phyloP scores from a whole-genome alignment of 2,797 vertebrate genomes.

The Denticeps clupeoides region DNA sequence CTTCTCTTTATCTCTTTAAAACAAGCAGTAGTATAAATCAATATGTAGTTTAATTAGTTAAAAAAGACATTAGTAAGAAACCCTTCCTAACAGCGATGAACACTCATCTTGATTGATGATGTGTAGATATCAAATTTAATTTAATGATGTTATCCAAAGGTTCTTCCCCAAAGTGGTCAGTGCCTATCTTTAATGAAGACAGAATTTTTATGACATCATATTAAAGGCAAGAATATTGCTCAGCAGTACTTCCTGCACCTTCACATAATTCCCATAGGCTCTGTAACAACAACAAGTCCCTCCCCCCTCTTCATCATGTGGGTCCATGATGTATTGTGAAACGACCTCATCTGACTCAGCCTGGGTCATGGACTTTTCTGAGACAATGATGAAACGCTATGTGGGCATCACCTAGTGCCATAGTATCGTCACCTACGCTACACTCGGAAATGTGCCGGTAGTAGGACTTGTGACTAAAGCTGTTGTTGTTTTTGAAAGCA shows the following conservation, averaged over 20 bases:
- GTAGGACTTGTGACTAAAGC: not conserved
- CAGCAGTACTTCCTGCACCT: too few species aligned
- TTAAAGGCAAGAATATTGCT: too few species aligned
- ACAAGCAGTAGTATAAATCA: not conserved
- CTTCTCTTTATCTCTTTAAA: not conserved
- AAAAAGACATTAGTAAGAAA: not conserved
- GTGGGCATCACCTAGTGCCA: not conserved
- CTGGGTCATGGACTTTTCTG: constrained; percentile 18
- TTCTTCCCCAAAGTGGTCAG: constrained; percentile 4
- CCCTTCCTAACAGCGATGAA: too few species aligned
- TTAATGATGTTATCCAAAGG: constrained; percentile 11
- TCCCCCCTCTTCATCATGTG: not conserved
- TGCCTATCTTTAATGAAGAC: too few species aligned
- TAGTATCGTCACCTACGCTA: too few species aligned
- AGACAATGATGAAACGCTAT: constrained; percentile 2
- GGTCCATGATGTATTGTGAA: not conserved
- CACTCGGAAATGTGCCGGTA: too few species aligned
- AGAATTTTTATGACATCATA: too few species aligned
- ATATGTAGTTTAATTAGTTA: not conserved
- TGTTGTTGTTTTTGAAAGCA: too few species aligned
- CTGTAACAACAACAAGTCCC: not conserved
- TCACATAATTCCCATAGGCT: too few species aligned
- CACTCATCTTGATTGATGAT: too few species aligned
- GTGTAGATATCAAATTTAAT: too few species aligned
- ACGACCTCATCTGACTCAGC: constrained; percentile 10